These are phyloP conservation scores for Gobio occitaniae DNA, from an alignment of 2,797 vertebrate genomes.

Conservation along the genomic window DNA sequence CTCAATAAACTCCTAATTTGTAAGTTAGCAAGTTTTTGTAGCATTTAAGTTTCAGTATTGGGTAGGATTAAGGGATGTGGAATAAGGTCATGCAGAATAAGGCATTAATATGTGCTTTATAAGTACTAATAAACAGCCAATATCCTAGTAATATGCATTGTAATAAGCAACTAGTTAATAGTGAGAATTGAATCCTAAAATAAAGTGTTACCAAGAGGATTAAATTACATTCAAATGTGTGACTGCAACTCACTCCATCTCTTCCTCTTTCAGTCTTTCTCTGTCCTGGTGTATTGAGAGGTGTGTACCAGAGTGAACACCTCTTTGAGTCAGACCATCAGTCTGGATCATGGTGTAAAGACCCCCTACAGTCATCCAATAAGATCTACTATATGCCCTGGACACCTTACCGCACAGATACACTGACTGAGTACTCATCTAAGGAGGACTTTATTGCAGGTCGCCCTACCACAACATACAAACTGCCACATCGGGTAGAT, in stretches of 20 bases:
- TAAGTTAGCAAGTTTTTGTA: too few species aligned
- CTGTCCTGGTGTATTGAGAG: slow-evolving; percentile 93
- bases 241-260: not conserved
- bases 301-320: slow-evolving; percentile 97
- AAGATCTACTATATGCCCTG: slow-evolving; percentile 99
- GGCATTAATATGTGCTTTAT: too few species aligned
- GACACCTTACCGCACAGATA: slow-evolving; percentile 96
- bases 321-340: slow-evolving; percentile 99
- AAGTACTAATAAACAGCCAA: too few species aligned
- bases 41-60: too few species aligned
- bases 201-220: too few species aligned
- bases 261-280: slow-evolving; percentile 87
- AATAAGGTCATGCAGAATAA: too few species aligned
- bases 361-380: slow-evolving; percentile 95
- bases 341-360: slow-evolving; percentile 98
- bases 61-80: too few species aligned
- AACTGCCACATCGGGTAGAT: slow-evolving; percentile 95
- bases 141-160: too few species aligned
- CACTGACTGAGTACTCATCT: slow-evolving; percentile 95
- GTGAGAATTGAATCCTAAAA: too few species aligned
- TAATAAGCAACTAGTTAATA: too few species aligned
- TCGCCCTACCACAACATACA: slow-evolving; percentile 96
- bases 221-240: not conserved
- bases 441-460: slow-evolving; percentile 98
- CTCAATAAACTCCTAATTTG: too few species aligned